phyloP scores from a whole-genome alignment of 2,888 invertebrate species.

The Amblyjoppa fuscipennis region DNA sequence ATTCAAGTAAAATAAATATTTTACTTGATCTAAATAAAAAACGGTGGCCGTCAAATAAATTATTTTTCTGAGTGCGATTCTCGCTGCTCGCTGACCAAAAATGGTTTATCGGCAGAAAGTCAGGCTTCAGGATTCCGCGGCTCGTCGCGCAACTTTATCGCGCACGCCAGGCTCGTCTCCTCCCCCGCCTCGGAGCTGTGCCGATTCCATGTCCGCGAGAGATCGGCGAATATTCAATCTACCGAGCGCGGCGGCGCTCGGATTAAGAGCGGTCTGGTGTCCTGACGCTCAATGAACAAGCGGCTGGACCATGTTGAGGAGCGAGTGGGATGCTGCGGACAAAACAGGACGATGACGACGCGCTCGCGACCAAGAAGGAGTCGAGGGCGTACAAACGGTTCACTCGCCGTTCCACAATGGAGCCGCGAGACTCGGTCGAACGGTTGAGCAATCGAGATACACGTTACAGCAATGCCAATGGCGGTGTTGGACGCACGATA shows the following conservation, averaged over 20 bases:
- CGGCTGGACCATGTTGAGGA: constrained; percentile 21
- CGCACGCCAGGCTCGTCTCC: no score
- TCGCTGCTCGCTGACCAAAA: constrained; percentile 15
- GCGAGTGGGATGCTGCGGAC: constrained; percentile 47
- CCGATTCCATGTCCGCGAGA: no score
- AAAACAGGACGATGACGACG: constrained; percentile 51
- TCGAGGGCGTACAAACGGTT: constrained; percentile 62
- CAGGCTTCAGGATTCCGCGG: not conserved
- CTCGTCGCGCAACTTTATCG: no score
- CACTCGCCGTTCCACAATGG: constrained; percentile 50
- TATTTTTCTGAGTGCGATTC: no score
- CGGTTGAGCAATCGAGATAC: constrained; percentile 73
- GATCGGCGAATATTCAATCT: no score
- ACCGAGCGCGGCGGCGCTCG: constrained; percentile 17
- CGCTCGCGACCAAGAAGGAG: constrained; percentile 39
- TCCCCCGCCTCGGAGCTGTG: not conserved
- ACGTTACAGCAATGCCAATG: constrained; percentile 64
- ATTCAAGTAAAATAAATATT: no score
- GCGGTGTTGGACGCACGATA: constrained; percentile 75
- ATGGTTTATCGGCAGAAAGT: constrained; percentile 16
- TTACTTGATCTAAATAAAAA: no score
- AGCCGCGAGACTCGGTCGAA: constrained; percentile 58
- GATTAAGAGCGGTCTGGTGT: constrained; percentile 34
- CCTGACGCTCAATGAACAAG: constrained; percentile 47
- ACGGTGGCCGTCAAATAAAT: no score